A percentile compares a stretch with the other conserved stretches of the same genome.
These are phyloP conservation scores for Trichogramma pretiosum DNA, from an alignment of 1,140 invertebrate genomes.

Conservation along the genomic window DNA sequence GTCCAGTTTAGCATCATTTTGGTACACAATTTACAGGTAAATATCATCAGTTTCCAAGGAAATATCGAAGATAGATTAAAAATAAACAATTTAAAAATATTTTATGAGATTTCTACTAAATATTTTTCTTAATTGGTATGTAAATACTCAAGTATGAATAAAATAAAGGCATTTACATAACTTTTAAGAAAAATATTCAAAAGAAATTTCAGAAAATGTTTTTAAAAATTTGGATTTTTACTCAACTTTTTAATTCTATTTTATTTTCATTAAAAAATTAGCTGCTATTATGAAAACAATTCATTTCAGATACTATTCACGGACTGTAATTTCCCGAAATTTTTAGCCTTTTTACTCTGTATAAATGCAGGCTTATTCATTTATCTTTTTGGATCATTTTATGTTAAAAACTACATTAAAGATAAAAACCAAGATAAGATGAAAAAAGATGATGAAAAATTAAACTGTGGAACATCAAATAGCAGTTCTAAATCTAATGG, in stretches of 20 bases:
- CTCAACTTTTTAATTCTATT: background rate
- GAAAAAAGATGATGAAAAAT: background rate
- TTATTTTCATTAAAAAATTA: no score
- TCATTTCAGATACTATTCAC: constrained; percentile 29
- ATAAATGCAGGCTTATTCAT: constrained; percentile 72
- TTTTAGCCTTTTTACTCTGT: constrained; percentile 57
- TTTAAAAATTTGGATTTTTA: background rate
- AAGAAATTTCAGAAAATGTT: background rate
- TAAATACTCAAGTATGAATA: no score
- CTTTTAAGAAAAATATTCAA: background rate
- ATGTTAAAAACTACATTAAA: constrained; percentile 57
- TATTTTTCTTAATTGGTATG: no score
- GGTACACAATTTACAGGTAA: constrained; percentile 57
- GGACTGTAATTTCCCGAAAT: constrained; percentile 59
- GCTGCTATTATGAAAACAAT: no score
- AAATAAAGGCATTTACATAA: no score
- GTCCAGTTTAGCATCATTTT: constrained; percentile 76
- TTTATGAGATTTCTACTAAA: no score
- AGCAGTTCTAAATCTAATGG: background rate
- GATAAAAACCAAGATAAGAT: constrained; percentile 26
- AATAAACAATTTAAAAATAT: no score
- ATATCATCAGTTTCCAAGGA: no score
- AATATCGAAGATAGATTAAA: no score
- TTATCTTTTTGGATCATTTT: constrained; percentile 78
- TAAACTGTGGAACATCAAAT: constrained; percentile 6